Percentiles rank a stretch among this genome's conserved stretches.
phyloP scores from a whole-genome alignment of 1,140 invertebrate species.

The Papilio polyxenes region DNA sequence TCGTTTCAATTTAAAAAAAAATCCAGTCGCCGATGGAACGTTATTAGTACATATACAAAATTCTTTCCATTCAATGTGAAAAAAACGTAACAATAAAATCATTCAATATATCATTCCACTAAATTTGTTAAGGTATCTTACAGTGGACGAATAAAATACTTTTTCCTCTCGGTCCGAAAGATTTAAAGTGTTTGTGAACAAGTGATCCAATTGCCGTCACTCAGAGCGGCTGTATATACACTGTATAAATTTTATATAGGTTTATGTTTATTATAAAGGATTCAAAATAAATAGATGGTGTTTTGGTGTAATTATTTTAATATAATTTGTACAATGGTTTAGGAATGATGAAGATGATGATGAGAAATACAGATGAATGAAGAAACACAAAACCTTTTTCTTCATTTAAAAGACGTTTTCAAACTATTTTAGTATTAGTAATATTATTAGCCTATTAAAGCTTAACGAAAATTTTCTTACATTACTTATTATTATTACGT shows the following conservation, averaged over 20 bases:
- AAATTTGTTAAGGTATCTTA: background rate
- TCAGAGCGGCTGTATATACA: background rate
- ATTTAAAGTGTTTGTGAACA: conserved; percentile 6
- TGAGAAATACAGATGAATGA: no score
- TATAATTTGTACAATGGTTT: no score
- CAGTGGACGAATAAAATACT: background rate
- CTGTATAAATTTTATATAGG: background rate
- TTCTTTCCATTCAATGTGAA: background rate
- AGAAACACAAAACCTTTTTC: no score
- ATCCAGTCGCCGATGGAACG: no score
- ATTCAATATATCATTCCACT: background rate
- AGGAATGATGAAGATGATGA: no score
- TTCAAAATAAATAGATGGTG: background rate
- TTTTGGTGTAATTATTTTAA: no score
- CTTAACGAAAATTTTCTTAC: no score
- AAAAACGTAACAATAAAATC: background rate
- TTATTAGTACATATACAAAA: background rate
- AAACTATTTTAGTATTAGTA: no score
- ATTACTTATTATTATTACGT: no score
- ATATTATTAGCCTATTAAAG: no score
- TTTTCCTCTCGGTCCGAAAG: background rate
- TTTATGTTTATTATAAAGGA: background rate
- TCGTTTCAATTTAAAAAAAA: no score
- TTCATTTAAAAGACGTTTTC: no score
- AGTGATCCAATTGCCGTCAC: background rate